A percentile compares a stretch with the other conserved stretches of the same genome.
These are phyloP conservation scores for Zapornia atra DNA, from an alignment of 2,113 vertebrate genomes.

Conservation along the genomic window DNA sequence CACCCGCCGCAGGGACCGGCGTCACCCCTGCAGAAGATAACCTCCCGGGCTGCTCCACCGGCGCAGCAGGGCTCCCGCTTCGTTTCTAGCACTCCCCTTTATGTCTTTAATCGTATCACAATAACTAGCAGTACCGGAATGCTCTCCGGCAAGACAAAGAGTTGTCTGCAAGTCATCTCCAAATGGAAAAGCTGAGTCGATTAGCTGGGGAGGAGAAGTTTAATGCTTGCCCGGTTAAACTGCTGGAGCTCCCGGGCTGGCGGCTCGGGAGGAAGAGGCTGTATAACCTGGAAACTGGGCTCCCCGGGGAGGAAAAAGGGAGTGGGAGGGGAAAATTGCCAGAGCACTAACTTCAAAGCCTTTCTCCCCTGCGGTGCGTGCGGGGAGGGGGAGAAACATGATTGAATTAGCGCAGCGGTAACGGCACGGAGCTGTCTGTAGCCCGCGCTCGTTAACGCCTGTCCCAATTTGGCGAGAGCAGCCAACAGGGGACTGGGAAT, in stretches of 20 bases:
- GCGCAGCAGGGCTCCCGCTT: too few species aligned
- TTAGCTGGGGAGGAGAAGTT: not conserved
- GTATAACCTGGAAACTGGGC: not conserved
- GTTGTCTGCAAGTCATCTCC: not conserved
- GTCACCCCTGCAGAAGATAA: not conserved
- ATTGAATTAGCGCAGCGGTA: not conserved
- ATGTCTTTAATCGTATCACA: not conserved
- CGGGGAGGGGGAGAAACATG: not conserved
- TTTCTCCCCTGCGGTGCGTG: not conserved
- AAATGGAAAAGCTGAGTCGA: not conserved
- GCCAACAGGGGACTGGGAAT: not conserved
- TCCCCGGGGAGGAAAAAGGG: not conserved
- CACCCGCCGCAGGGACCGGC: not conserved
- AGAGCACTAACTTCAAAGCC: conserved; percentile 28
- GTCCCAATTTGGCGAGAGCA: not conserved
- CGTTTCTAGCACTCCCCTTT: not conserved
- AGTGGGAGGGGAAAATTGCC: not conserved
- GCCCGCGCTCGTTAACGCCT: not conserved
- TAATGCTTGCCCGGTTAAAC: not conserved
- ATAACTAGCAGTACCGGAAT: not conserved
- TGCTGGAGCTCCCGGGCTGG: not conserved
- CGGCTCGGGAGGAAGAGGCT: not conserved
- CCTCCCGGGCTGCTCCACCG: too few species aligned
- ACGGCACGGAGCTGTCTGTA: not conserved
- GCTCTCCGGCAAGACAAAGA: not conserved